These are phyloP conservation scores for Thomomys bottae DNA, from an alignment of 2,113 vertebrate genomes.

Conservation along the genomic window DNA sequence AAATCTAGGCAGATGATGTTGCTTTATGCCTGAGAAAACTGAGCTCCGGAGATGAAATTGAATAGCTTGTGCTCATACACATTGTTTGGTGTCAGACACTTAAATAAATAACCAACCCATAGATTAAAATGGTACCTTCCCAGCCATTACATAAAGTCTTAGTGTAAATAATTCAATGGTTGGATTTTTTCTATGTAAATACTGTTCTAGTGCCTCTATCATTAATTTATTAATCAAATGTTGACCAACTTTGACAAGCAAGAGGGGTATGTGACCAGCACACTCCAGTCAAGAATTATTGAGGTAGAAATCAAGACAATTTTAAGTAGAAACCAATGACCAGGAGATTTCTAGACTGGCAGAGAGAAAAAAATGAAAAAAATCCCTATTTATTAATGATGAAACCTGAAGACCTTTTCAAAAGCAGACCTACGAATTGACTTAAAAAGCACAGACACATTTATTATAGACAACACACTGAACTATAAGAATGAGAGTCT, in stretches of 20 bases:
- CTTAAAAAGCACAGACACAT: neutral
- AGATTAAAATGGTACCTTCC: neutral
- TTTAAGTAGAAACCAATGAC: neutral
- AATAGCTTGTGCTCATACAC: neutral
- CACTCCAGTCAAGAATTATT: neutral
- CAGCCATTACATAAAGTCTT: neutral
- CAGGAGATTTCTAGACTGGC: neutral
- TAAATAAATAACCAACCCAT: neutral
- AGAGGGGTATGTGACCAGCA: neutral
- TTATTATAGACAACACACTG: neutral
- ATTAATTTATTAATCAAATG: neutral
- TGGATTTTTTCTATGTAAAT: slow-evolving; percentile 16
- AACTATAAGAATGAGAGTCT: neutral
- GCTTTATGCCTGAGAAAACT: neutral
- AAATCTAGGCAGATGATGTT: neutral
- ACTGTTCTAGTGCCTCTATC: neutral
- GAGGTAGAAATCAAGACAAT: neutral
- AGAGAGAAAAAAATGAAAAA: neutral
- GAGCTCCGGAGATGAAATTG: neutral
- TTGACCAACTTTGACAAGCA: neutral
- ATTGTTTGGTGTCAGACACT: neutral
- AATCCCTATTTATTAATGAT: neutral
- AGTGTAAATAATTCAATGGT: slow-evolving; percentile 32
- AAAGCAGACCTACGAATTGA: neutral
- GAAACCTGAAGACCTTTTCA: neutral